Conservation (phyloP, 1,140 invertebrate species). For the Prorops nasuta region DNA sequence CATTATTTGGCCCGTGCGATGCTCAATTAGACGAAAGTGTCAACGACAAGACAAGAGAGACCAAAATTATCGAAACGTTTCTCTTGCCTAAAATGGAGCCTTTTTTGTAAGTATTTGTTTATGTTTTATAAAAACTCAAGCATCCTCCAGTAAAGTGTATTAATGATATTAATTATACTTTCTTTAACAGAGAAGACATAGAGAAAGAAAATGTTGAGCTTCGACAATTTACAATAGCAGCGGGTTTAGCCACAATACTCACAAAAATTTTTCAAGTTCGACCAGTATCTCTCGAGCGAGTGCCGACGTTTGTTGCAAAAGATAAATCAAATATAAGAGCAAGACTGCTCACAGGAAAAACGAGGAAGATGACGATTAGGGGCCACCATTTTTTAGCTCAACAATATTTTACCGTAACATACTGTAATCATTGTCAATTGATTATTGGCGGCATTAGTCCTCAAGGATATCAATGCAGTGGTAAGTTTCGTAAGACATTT, state of each 20-base stretch:
- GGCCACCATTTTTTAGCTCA: conserved; percentile 89
- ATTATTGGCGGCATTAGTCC: conserved; percentile 92
- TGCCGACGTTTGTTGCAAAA: conserved; percentile 79
- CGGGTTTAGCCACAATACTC: conserved; percentile 77
- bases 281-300: conserved; percentile 64
- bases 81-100: conserved; percentile 73
- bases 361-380: conserved; percentile 75
- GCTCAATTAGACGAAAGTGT: conserved; percentile 75
- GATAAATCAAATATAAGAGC: conserved; percentile 75
- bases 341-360: conserved; percentile 69
- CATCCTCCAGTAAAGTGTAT: too few relatives aligned
- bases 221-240: conserved; percentile 69
- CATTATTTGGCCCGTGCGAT: conserved; percentile 87
- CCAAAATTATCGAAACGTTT: conserved; percentile 71
- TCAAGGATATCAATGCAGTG: conserved; percentile 88
- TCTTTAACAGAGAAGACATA: conserved; percentile 63
- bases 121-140: conserved; percentile 5
- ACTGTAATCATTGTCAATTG: conserved; percentile 90
- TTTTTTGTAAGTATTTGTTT: conserved; percentile 61
- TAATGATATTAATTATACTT: conserved; percentile 7
- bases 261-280: conserved; percentile 70
- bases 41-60: conserved; percentile 78
- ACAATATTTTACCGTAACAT: conserved; percentile 85
- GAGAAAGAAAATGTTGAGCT: conserved; percentile 70
- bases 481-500: too few relatives aligned